These are phyloP conservation scores for Agrochola litura DNA, from an alignment of 2,888 invertebrate species.

Conservation along the genomic window DNA sequence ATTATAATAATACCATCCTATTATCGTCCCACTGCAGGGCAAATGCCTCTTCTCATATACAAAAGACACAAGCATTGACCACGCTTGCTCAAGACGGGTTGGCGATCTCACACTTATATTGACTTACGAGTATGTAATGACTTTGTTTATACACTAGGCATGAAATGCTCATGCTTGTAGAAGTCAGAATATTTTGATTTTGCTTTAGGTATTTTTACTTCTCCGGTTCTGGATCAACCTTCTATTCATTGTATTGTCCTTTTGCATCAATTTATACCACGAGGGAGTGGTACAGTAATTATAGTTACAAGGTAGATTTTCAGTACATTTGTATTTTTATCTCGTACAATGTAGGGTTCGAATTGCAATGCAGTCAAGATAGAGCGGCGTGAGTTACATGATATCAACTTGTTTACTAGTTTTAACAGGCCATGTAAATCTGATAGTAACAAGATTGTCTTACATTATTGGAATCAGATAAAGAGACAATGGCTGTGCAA, in stretches of 20 bases:
- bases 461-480: background rate
- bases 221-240: background rate
- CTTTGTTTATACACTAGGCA: background rate
- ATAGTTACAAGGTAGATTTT: background rate
- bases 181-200: background rate
- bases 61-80: too few species aligned
- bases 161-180: background rate
- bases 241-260: background rate
- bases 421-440: background rate
- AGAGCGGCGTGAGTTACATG: background rate
- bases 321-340: background rate
- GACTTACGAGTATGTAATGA: too few species aligned
- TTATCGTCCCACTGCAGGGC: too few species aligned
- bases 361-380: constrained; percentile 16
- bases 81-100: too few species aligned
- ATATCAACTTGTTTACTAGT: background rate
- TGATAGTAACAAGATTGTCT: too few species aligned
- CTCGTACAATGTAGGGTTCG: background rate
- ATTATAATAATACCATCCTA: too few species aligned
- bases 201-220: too few species aligned
- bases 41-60: too few species aligned
- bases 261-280: background rate
- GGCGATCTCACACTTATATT: too few species aligned
- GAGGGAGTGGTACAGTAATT: background rate
- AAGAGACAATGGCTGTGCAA: background rate